Conservation (phyloP, 2,797 vertebrate species). For the Babyrousa celebensis region DNA sequence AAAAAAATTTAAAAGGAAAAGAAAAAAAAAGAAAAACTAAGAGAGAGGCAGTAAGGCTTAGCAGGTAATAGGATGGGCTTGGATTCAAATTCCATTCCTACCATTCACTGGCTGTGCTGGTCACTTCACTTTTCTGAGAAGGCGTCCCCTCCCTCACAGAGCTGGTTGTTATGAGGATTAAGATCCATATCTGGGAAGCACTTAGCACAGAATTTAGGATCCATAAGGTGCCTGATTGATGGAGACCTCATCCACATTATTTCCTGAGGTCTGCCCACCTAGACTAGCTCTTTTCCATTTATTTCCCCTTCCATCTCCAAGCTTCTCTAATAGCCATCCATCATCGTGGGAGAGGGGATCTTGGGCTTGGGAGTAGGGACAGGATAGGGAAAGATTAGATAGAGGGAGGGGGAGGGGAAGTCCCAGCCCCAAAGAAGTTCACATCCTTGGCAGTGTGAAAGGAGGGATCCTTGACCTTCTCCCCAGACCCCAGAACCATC, state of each 20-base stretch:
- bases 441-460: not conserved
- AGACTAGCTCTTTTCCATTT: not conserved
- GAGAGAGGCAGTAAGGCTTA: not conserved
- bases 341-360: not conserved
- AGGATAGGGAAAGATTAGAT: not conserved
- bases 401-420: not conserved
- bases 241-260: not conserved
- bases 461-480: not conserved
- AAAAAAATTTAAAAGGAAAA: too few species aligned
- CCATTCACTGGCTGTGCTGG: not conserved
- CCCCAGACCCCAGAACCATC: not conserved
- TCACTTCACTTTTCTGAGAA: not conserved
- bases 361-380: not conserved
- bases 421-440: not conserved
- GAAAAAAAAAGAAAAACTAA: not conserved
- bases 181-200: slow-evolving; percentile 2
- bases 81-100: not conserved
- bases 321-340: not conserved
- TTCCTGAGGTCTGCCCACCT: not conserved
- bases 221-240: not conserved
- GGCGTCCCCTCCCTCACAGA: not conserved
- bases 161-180: not conserved
- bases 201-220: not conserved
- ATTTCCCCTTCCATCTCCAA: not conserved
- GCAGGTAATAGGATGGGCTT: not conserved